Evolutionary conservation across 2,113 vertebrate species (phyloP).

Genomic region (Phyllostomus discolor): DNA sequence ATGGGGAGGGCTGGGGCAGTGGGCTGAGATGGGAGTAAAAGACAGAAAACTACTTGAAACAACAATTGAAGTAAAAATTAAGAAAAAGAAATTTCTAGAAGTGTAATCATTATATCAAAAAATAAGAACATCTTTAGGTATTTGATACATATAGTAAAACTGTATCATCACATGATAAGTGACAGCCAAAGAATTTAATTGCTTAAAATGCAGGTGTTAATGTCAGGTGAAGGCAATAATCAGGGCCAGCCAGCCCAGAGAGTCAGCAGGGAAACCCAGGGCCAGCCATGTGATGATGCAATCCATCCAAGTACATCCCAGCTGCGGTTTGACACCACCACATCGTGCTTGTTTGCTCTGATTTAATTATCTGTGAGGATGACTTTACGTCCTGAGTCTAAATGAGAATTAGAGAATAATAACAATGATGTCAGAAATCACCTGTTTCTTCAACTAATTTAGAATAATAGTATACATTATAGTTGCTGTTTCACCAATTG

Average conservation of each 20-base stretch:
- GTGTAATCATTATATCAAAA: neutral
- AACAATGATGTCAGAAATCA: neutral
- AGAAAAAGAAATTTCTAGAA: neutral
- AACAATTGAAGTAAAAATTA: too few relatives aligned
- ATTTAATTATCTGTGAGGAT: neutral
- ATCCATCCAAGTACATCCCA: neutral
- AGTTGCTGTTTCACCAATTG: neutral
- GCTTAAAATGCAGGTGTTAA: neutral
- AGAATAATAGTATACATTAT: neutral
- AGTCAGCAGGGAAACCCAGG: neutral
- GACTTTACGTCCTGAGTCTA: neutral
- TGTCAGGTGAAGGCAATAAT: neutral
- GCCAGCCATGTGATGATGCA: neutral
- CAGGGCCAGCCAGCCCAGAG: neutral
- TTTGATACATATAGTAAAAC: neutral
- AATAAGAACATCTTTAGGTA: neutral
- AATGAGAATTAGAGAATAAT: neutral
- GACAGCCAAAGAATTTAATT: neutral
- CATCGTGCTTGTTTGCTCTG: neutral
- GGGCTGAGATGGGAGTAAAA: too few relatives aligned
- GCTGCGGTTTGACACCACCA: neutral
- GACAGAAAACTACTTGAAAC: too few relatives aligned
- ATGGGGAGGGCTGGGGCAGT: too few relatives aligned
- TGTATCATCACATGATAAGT: neutral
- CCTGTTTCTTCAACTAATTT: neutral